Evolutionary conservation across 2,888 invertebrate species (phyloP), one percentile per base, ranked within the genome.

Genomic region (Nesidiocoris tenuis): DNA sequence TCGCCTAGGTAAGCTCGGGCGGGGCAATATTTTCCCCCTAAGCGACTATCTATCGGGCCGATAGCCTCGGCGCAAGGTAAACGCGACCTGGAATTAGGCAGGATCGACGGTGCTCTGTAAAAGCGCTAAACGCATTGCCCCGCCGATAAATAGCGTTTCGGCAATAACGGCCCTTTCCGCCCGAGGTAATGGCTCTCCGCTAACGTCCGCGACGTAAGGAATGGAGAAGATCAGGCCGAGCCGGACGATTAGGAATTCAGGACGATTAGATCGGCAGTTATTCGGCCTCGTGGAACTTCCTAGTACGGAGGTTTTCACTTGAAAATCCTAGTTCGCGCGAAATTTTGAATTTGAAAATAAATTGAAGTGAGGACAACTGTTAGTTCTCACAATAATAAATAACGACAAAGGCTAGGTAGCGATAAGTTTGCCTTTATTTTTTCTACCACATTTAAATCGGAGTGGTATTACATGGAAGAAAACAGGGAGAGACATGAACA

Each of bases 261-360:
- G 24, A 21, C 72, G 72, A 72, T 72, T 72, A 72, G 61, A 72
- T 72, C 72, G 63, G 72, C 72, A 72, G 72, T 72, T 72, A 72
- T 72, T 61, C 39, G 39, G 5, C 39, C 12, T 39, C 5, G 39
- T 7, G 12, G 39, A 39, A 39, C 39, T 39, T 39, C 39, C 39
- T 7, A 39, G 39, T 39, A 39, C 12, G 39, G 16, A 16, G 17
- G 17, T 59, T 19, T 18, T 16, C 59, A 59, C 3, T 59, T 7
- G 39, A 39, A 39, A 7, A 7, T 39, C 12, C 39, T 39, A 39
- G 3, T 39, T 12, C 5, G 12, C 39, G 39, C 39, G 39, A 39
- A 39, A 3, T 39, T 39, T 12, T 39, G n/a, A n/a, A n/a, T n/a
- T n/a, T n/a, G n/a, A n/a, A n/a, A n/a, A n/a, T n/a, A n/a, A n/a